Conservation (phyloP, 2,888 invertebrate species). For the Cheilosia urbana region DNA sequence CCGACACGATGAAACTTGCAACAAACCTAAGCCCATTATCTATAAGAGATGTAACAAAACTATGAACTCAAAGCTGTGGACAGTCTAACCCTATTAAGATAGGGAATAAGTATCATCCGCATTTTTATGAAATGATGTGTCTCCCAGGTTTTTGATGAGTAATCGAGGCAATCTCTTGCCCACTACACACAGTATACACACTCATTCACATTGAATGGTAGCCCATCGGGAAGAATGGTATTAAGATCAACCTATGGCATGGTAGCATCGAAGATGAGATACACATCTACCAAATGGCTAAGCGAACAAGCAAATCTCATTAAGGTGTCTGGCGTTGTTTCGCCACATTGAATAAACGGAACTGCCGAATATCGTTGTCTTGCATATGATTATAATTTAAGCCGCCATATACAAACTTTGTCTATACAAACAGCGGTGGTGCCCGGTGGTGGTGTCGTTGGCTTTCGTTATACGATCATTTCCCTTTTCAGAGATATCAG, state of each 20-base stretch:
- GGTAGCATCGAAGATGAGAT: slow-evolving; percentile 77
- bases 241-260: slow-evolving; percentile 58
- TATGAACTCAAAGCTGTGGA: slow-evolving; percentile 49
- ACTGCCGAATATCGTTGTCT: slow-evolving; percentile 72
- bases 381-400: slow-evolving; percentile 72
- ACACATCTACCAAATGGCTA: slow-evolving; percentile 82
- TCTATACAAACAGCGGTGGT: slow-evolving; percentile 56
- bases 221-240: slow-evolving; percentile 50
- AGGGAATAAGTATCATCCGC: slow-evolving; percentile 55
- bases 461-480: slow-evolving; percentile 46
- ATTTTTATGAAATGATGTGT: slow-evolving; percentile 79
- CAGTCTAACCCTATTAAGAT: slow-evolving; percentile 72
- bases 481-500: slow-evolving; percentile 59
- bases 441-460: slow-evolving; percentile 42
- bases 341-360: slow-evolving; percentile 73
- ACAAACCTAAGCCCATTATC: background rate
- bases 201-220: slow-evolving; percentile 13
- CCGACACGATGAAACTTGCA: background rate
- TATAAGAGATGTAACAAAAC: slow-evolving; percentile 3
- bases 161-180: slow-evolving; percentile 77
- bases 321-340: slow-evolving; percentile 78
- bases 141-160: slow-evolving; percentile 82
- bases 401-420: slow-evolving; percentile 63
- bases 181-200: slow-evolving; percentile 21
- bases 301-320: slow-evolving; percentile 84